These are phyloP conservation scores for Chunga burmeisteri DNA, from an alignment of 2,113 vertebrate species.

Conservation along the genomic window DNA sequence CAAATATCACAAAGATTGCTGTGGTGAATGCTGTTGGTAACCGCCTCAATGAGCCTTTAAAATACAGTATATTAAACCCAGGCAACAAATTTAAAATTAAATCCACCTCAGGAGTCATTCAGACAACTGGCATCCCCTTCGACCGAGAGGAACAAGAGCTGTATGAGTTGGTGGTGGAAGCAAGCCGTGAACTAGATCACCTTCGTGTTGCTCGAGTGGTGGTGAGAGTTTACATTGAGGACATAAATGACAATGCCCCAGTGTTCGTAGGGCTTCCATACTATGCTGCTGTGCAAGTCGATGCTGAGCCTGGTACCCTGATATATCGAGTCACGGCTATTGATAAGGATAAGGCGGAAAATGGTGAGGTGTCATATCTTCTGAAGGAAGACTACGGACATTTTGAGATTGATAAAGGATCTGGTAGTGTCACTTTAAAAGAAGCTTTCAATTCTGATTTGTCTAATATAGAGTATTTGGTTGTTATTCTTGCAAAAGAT, in stretches of 20 bases:
- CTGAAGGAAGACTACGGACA: constrained; percentile 90
- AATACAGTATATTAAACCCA: constrained; percentile 90
- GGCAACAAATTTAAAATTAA: constrained; percentile 92
- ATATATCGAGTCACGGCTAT: constrained; percentile 90
- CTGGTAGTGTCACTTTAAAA: constrained; percentile 86
- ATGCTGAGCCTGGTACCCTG: constrained; percentile 87
- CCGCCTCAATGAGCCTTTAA: constrained; percentile 92
- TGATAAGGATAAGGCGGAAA: constrained; percentile 90
- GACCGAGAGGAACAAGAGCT: constrained; percentile 92
- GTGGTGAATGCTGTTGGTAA: constrained; percentile 93
- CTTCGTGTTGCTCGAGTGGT: constrained; percentile 89
- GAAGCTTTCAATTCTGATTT: constrained; percentile 91
- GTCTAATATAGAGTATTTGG: constrained; percentile 91
- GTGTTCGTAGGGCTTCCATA: constrained; percentile 95
- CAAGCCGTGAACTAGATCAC: constrained; percentile 87
- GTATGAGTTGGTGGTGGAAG: constrained; percentile 94
- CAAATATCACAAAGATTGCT: constrained; percentile 88
- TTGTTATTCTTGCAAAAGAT: constrained; percentile 88
- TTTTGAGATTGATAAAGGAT: constrained; percentile 89
- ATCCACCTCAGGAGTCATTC: constrained; percentile 92
- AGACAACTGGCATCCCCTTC: constrained; percentile 90
- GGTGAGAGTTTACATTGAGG: constrained; percentile 89
- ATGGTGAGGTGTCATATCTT: constrained; percentile 90
- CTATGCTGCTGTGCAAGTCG: constrained; percentile 94
- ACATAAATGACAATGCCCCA: constrained; percentile 92